Evolutionary conservation across 2,797 vertebrate genomes (phyloP), one percentile per base, ranked within the genome.

Genomic region (Diceros bicornis): DNA sequence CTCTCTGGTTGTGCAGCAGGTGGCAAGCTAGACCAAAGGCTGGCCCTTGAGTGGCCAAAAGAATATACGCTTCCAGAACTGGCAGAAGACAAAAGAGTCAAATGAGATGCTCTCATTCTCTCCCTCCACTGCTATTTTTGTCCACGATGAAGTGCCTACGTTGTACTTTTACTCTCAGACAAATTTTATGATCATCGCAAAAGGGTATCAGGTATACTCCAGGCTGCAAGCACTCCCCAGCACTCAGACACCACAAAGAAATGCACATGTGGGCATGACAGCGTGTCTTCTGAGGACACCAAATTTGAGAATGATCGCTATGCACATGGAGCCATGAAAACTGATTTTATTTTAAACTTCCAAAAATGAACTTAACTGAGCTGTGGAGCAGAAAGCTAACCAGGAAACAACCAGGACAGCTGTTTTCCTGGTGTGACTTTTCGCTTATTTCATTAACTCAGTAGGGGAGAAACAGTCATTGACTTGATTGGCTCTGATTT

Each of bases 201-300:
- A 85, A n/a, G 44, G 21, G 12, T 12, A 8, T n/a, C 32, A 9
- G 20, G 1, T 16, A 2, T 32, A 55, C 18, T 2, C 12, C 37
- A 55, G 62, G 37, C 50, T 57, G 14, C 7, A 3, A 9, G 11
- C 61, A 25, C 61, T 62, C 64, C 41, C 57, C 1, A 9, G 82
- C 57, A 27, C 32, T 1, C n/a, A 37, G 27, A 61, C 14, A 14
- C 44, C 41, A 16, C 0, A 4, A n/a, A 47, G 3, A 11, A 69
- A 16, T 0, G 5, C 2, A 6, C 44, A 0, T 55, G 0, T 2
- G 66, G 50, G 27, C 14, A 2, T 0, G 21, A 37, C 1, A 8
- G 47, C 25, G 2, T 12, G 32, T 47, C 50, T 55, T 34, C n/a
- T 2, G 41, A 83, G 62, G 25, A 47, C 3, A 29, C 11, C 93